These are phyloP conservation scores for Toxonevra muliebris DNA, from an alignment of 2,888 invertebrate species.

Conservation along the genomic window DNA sequence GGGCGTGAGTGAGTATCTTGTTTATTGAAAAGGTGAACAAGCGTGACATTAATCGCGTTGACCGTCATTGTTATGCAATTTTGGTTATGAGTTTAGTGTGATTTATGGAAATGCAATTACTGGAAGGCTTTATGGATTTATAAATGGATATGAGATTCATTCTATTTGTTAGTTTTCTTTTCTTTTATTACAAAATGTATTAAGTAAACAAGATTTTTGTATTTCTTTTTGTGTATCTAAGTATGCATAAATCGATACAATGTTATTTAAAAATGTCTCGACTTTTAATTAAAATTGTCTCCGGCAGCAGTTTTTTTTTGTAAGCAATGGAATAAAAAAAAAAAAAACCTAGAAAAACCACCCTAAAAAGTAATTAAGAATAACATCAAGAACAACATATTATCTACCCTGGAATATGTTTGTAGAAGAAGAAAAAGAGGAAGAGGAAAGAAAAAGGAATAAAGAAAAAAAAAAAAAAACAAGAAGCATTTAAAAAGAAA, in stretches of 20 bases:
- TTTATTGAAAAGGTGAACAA: conserved; percentile 16
- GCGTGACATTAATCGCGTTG: conserved; percentile 28
- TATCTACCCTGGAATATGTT: background rate
- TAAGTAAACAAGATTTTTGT: too few species aligned
- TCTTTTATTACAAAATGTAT: too few species aligned
- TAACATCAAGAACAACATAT: background rate
- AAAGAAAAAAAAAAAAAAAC: background rate
- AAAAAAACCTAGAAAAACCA: conserved; percentile 2
- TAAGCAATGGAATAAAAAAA: background rate
- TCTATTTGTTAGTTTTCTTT: too few species aligned
- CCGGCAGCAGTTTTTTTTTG: background rate
- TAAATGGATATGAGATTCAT: too few species aligned
- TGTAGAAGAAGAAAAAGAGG: background rate
- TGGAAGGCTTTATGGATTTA: too few species aligned
- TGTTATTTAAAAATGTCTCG: too few species aligned
- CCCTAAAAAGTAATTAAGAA: conserved; percentile 8
- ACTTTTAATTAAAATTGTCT: conserved; percentile 9
- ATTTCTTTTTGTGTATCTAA: too few species aligned
- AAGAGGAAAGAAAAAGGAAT: too few species aligned
- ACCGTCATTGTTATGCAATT: background rate
- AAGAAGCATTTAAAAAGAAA: conserved; percentile 9
- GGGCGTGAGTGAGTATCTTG: background rate
- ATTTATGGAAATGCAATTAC: too few species aligned
- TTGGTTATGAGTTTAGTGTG: too few species aligned
- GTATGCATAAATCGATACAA: too few species aligned